Percentiles rank a stretch among this genome's conserved stretches.
Conservation (phyloP, 2,888 invertebrate genomes). For the Xylocampa areola region DNA sequence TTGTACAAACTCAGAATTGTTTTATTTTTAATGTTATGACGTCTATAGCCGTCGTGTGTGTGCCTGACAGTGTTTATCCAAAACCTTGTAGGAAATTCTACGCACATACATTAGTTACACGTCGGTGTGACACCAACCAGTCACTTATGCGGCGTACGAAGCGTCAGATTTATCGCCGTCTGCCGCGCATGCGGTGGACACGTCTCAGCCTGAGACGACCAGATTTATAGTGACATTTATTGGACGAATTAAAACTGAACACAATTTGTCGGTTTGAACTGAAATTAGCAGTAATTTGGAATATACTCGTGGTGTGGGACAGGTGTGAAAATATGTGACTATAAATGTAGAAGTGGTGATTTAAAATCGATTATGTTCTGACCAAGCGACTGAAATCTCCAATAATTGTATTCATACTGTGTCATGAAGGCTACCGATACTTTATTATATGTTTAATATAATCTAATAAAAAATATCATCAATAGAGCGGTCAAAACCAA, state of each 20-base stretch:
- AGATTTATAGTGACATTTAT: conserved; percentile 78
- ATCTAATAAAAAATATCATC: too few species aligned
- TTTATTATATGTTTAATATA: too few species aligned
- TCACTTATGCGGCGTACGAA: conserved; percentile 68
- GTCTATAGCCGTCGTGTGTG: too few species aligned
- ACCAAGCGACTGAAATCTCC: too few species aligned
- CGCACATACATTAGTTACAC: conserved; percentile 31
- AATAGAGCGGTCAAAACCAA: too few species aligned
- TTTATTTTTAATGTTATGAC: too few species aligned
- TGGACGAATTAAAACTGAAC: conserved; percentile 69
- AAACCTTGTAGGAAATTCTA: not conserved
- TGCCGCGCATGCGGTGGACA: conserved; percentile 72
- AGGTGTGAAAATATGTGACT: too few species aligned
- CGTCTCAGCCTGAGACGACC: conserved; percentile 69
- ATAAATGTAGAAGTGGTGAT: not conserved
- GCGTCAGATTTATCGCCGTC: conserved; percentile 80
- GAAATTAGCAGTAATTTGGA: conserved; percentile 32
- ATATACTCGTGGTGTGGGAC: too few species aligned
- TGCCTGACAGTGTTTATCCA: too few species aligned
- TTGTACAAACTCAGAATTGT: too few species aligned
- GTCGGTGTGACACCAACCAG: conserved; percentile 64
- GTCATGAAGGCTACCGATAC: too few species aligned
- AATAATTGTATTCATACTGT: too few species aligned
- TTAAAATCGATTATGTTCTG: not conserved
- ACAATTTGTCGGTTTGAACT: conserved; percentile 44